Conservation (phyloP, 2,888 invertebrate genomes). For the Tetragonisca angustula region DNA sequence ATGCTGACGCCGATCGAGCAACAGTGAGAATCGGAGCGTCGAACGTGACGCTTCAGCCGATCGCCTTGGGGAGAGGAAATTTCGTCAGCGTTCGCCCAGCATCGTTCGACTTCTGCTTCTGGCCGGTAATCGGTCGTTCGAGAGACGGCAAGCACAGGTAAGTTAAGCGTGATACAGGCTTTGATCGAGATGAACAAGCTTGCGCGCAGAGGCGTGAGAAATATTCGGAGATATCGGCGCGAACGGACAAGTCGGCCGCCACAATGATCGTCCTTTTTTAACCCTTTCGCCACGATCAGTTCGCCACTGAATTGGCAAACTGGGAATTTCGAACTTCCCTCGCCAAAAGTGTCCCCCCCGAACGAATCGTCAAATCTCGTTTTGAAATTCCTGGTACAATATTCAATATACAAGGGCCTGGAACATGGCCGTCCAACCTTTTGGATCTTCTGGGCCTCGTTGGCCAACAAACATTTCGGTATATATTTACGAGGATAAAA, state of each 20-base stretch:
- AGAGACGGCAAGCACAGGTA: slow-evolving; percentile 51
- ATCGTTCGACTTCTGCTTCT: slow-evolving; percentile 9
- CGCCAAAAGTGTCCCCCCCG: no score
- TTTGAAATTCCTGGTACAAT: no score
- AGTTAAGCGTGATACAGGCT: slow-evolving; percentile 62
- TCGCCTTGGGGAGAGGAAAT: not conserved
- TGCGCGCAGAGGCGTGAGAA: slow-evolving; percentile 60
- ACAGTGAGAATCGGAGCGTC: not conserved
- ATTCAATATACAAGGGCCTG: no score
- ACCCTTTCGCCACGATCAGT: no score
- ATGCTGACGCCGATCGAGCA: not conserved
- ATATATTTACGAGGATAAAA: no score
- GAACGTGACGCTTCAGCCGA: not conserved
- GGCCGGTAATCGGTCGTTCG: slow-evolving; percentile 33
- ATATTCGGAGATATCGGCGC: slow-evolving; percentile 22
- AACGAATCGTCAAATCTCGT: no score
- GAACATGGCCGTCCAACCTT: no score
- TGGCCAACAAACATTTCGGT: no score
- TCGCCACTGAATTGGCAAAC: no score
- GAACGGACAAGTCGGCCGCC: slow-evolving; percentile 18
- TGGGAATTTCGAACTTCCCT: no score
- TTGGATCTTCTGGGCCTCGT: no score
- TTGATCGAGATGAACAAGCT: slow-evolving; percentile 61
- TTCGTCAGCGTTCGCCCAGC: slow-evolving; percentile 8
- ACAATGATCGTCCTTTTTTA: not conserved